phyloP scores from a whole-genome alignment of 2,113 vertebrate genomes.

The Hippocampus guttulatus region DNA sequence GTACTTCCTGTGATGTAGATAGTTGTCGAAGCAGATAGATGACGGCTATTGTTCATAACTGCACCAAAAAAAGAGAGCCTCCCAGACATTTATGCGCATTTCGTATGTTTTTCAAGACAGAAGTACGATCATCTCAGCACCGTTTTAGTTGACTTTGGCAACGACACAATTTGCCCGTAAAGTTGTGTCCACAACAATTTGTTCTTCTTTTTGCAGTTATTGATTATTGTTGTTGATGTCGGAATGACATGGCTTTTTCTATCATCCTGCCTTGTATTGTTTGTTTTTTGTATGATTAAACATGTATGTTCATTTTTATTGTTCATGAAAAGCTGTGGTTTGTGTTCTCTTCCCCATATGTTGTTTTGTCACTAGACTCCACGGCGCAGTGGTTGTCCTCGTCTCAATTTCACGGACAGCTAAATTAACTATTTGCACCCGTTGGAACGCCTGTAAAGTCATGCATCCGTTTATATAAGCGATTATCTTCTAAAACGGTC shows the following conservation, averaged over 20 bases:
- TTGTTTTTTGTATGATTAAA: conserved; percentile 62
- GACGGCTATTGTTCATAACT: conserved; percentile 26
- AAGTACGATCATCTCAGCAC: conserved; percentile 40
- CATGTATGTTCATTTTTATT: conserved; percentile 61
- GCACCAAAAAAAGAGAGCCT: conserved; percentile 14
- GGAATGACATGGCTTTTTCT: conserved; percentile 46
- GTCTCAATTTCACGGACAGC: background rate
- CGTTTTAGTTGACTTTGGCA: conserved; percentile 9
- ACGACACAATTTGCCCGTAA: conserved; percentile 1
- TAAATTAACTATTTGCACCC: too few relatives aligned
- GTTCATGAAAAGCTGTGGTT: conserved; percentile 40
- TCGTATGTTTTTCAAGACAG: conserved; percentile 18
- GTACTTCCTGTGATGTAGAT: conserved; percentile 47
- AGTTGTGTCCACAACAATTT: background rate
- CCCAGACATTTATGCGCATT: conserved; percentile 27
- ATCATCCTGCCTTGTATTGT: conserved; percentile 55
- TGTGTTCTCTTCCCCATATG: conserved; percentile 7
- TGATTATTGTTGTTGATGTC: conserved; percentile 37
- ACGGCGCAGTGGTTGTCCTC: background rate
- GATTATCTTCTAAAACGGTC: too few relatives aligned
- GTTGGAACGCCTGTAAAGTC: too few relatives aligned
- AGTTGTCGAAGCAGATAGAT: conserved; percentile 31
- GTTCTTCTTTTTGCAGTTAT: conserved; percentile 22
- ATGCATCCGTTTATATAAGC: too few relatives aligned
- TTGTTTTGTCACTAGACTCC: background rate